Evolutionary conservation across 2,797 vertebrate species (phyloP).

Genomic region (Acanthurus lineatus): DNA sequence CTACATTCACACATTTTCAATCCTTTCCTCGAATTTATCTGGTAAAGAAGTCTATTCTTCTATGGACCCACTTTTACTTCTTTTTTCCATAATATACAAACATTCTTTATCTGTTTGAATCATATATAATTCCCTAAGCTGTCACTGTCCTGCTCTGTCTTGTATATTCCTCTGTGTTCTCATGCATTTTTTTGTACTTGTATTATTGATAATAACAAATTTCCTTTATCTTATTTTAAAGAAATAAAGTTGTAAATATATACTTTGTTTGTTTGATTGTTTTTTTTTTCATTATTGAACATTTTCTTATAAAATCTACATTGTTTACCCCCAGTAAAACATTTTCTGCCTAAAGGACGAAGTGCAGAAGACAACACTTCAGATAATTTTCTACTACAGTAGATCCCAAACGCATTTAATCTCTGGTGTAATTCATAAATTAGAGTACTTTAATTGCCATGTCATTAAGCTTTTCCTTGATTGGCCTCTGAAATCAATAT

Average conservation of each 20-base stretch:
- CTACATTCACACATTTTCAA: slow-evolving; percentile 42
- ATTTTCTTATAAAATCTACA: background rate
- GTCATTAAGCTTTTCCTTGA: slow-evolving; percentile 69
- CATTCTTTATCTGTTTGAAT: slow-evolving; percentile 66
- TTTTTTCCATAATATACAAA: slow-evolving; percentile 58
- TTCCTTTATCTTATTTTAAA: slow-evolving; percentile 95
- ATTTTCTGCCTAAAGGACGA: background rate
- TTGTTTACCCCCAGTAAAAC: background rate
- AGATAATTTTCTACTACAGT: slow-evolving; percentile 33
- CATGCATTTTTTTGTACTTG: slow-evolving; percentile 87
- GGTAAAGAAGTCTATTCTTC: slow-evolving; percentile 28
- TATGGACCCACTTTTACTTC: slow-evolving; percentile 37
- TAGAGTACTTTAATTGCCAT: slow-evolving; percentile 62
- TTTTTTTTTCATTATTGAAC: background rate
- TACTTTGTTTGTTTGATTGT: slow-evolving; percentile 3
- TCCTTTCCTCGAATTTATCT: slow-evolving; percentile 27
- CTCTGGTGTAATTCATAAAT: slow-evolving; percentile 62
- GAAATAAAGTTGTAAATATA: slow-evolving; percentile 89
- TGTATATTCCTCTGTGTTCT: slow-evolving; percentile 91
- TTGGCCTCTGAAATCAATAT: slow-evolving; percentile 73
- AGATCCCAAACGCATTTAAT: slow-evolving; percentile 46
- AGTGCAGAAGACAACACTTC: background rate
- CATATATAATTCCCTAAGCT: slow-evolving; percentile 72
- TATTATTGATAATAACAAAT: slow-evolving; percentile 92
- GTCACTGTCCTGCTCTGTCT: slow-evolving; percentile 84